These are phyloP conservation scores for Vulpes lagopus DNA, from an alignment of 2,113 vertebrate genomes.

Conservation along the genomic window DNA sequence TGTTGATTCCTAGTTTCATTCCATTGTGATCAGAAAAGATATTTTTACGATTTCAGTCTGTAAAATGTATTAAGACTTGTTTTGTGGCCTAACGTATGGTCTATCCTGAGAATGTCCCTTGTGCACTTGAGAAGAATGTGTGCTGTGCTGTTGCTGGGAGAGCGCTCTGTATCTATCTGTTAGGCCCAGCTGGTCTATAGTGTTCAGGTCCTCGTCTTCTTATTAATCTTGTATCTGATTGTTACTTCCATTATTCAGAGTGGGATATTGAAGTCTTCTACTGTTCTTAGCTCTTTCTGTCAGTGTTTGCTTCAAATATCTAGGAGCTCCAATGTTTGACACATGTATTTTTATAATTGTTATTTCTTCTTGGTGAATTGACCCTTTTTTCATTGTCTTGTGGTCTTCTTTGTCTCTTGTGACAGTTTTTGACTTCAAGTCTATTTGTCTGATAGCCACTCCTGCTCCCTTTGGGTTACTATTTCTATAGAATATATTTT, in stretches of 20 bases:
- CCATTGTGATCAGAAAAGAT: background rate
- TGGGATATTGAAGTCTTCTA: background rate
- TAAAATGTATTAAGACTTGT: background rate
- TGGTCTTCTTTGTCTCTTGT: background rate
- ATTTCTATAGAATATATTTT: background rate
- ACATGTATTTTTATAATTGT: background rate
- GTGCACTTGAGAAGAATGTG: background rate
- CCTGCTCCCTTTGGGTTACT: background rate
- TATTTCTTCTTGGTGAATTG: background rate
- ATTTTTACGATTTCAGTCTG: background rate
- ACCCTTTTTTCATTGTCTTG: background rate
- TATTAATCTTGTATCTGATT: background rate
- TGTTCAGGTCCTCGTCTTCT: background rate
- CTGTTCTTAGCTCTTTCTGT: background rate
- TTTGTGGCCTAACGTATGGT: background rate
- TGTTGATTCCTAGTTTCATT: background rate
- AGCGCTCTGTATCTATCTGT: background rate
- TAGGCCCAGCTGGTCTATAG: background rate
- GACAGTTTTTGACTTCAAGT: background rate
- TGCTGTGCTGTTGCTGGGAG: background rate
- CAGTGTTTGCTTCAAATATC: background rate
- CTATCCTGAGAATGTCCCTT: background rate
- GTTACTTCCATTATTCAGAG: background rate
- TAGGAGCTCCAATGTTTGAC: background rate
- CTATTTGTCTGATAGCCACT: background rate